These are phyloP conservation scores for Chouioia cunea DNA, from an alignment of 2,888 invertebrate genomes.

Conservation along the genomic window DNA sequence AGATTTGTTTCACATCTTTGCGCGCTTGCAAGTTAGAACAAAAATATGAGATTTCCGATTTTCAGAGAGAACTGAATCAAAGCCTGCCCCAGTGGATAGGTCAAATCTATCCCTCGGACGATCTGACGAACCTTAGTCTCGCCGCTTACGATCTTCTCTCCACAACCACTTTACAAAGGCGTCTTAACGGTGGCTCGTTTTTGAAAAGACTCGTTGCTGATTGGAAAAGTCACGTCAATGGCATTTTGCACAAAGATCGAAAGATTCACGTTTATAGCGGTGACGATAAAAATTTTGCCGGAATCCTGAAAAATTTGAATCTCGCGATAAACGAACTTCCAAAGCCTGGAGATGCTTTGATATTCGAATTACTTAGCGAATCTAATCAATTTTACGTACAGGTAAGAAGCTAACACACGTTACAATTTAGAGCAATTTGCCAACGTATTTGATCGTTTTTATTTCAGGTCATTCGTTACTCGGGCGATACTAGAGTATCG, in stretches of 20 bases:
- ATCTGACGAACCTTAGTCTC: slow-evolving; percentile 69
- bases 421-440: background rate
- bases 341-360: slow-evolving; percentile 55
- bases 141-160: slow-evolving; percentile 72
- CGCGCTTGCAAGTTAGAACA: background rate
- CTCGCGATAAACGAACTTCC: slow-evolving; percentile 53
- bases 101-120: slow-evolving; percentile 62
- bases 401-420: background rate
- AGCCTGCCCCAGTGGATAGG: slow-evolving; percentile 51
- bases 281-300: slow-evolving; percentile 58
- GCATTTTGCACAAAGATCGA: slow-evolving; percentile 7
- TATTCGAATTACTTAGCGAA: slow-evolving; percentile 59
- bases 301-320: slow-evolving; percentile 55
- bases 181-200: slow-evolving; percentile 71
- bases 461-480: slow-evolving; percentile 39
- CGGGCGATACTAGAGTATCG: background rate
- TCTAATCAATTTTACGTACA: slow-evolving; percentile 65
- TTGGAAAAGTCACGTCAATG: slow-evolving; percentile 45
- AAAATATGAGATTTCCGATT: background rate
- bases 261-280: slow-evolving; percentile 60
- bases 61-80: slow-evolving; percentile 37
- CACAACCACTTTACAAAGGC: slow-evolving; percentile 68
- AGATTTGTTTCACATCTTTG: no score
- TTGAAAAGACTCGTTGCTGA: slow-evolving; percentile 56
- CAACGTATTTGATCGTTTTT: slow-evolving; percentile 4